Conservation (phyloP, 2,113 vertebrate species). For the Vulpes vulpes region DNA sequence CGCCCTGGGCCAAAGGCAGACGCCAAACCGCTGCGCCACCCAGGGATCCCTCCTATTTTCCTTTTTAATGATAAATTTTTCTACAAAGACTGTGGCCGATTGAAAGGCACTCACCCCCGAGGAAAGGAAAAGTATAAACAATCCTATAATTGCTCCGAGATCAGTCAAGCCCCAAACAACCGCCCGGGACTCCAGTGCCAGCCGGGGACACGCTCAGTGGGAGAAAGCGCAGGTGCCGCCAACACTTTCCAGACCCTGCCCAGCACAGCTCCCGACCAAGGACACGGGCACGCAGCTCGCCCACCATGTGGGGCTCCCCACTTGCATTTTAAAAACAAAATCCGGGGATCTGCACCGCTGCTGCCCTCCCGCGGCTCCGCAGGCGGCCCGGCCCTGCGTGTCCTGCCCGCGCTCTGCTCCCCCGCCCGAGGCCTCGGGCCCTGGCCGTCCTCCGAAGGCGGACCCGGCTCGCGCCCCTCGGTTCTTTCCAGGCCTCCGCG, state of each 20-base stretch:
- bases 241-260: neutral
- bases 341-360: no score
- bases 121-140: neutral
- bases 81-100: neutral
- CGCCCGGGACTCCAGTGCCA: neutral
- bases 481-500: neutral
- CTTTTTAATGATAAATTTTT: neutral
- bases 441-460: neutral
- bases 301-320: neutral
- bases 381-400: no score
- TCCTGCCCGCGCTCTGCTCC: no score
- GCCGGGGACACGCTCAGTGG: neutral
- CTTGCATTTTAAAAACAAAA: slow-evolving; percentile 5
- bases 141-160: neutral
- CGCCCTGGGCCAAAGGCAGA: no score
- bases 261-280: neutral
- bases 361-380: no score
- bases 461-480: no score
- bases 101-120: neutral
- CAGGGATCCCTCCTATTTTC: neutral
- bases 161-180: neutral
- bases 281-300: neutral
- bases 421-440: neutral
- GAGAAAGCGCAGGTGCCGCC: neutral
- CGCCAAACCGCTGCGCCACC: no score